Base-by-base conservation (phyloP, 2,797 vertebrate genomes). In the Fistularia tabacaria region DNA sequence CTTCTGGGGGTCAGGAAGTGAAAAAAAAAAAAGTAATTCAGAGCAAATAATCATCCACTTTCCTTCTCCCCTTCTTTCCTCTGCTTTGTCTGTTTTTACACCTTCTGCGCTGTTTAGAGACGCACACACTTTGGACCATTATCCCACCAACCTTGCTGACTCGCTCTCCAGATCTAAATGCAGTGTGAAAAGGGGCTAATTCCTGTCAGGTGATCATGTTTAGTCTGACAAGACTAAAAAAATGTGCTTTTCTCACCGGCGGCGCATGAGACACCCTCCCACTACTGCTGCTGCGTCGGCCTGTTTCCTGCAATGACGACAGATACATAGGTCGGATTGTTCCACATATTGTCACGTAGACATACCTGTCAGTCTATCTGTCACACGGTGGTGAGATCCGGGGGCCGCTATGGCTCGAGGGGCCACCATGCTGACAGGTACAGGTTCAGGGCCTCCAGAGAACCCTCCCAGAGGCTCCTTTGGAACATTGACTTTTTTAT, bases 161-260 rank as follows among this genome's bases (percentile, higher is more conserved):
- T 25, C 25, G 2, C 25, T 25, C 25, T 9, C 38, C 68, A 64
- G 38, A 53, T 74, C 47, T 67, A 73, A 73, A 74, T 55, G 51
- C 66, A 69, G 41, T 71, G 59, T 41, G 56, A 55, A 52, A n/a
- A 51, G 57, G 54, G 68, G 68, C 60, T 53, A 69, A 66, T 50
- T 45, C 15, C 72, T 71, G 74, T 59, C 71, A 61, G 4, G 52
- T 9, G 57, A 68, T 66, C 72, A 52, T 15, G 67, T 54, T 56
- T 72, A 71, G 70, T 74, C 71, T 77, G 74, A 71, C 76, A 72
- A 36, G 66, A 64, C 14, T 73, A 85, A 83, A 78, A 83, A 83
- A 83, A 83, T 81, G 77, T 25, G 25, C 25, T 25, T 25, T 2
- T 25, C 25, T 25, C 5, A 5, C 25, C 5, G 25, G 25, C 25